Evolutionary conservation across 2,797 vertebrate species (phyloP), one percentile per base, ranked within the genome.

Genomic region (Notolepis coatsorum): DNA sequence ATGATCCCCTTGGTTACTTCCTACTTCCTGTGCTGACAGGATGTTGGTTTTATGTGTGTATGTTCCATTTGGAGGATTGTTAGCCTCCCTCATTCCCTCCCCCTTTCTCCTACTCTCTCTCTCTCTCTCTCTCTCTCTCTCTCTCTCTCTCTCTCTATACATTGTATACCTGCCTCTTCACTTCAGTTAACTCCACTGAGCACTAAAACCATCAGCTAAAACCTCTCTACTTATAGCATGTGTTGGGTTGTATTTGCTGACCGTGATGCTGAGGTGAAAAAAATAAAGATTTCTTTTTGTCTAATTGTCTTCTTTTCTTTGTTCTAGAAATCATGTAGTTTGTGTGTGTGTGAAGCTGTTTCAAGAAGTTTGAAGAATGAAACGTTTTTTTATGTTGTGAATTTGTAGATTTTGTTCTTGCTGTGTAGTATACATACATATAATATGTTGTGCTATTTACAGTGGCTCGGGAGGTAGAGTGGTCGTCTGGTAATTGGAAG

Each of bases 1-100:
- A 1, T 98, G 91, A 97, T 72, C 33, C 53, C 23, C 46, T 7
- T n/a, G 3, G 3, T 6, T 12, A 53, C 52, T 66, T 71, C 23
- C 50, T 42, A 39, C 61, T 33, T 15, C 60, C 68, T 79, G 23
- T 54, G 25, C 30, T 38, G 48, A 60, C 57, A 80, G 68, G 75
- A 79, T 61, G 65, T 49, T 23, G n/a, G 48, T 24, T 61, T 7
- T 72, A 49, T 73, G 46, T 47, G 18, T 76, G 23, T 52, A 65
- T 28, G 18, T 17, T 80, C 55, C 61, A 37, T 69, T 54, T 33
- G 21, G 24, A 39, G 28, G 33, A 55, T 69, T 46, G 52, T 20
- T 48, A 75, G 62, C 10, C 69, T 74, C 72, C 79, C 73, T 79
- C 46, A 65, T 65, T 73, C 61, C 67, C 50, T 52, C 57, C 51